Percentiles rank a stretch among this genome's conserved stretches.
Conservation (phyloP, 2,797 vertebrate species). For the Graptemys geographica region DNA sequence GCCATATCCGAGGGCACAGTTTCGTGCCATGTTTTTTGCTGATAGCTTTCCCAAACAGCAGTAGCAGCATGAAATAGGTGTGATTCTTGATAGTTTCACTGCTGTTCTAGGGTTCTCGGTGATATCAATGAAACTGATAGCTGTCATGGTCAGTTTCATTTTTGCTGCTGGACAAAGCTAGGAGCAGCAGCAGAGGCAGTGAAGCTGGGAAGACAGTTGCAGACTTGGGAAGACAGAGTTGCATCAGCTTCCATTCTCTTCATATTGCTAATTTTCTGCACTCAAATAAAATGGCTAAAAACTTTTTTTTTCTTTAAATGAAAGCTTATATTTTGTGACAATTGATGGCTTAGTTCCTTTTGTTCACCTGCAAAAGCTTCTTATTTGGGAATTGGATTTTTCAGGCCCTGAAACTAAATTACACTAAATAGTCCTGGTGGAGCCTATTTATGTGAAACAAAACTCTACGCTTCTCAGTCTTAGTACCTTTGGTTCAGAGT, state of each 20-base stretch:
- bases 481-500: background rate
- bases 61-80: background rate
- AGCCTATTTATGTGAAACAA: background rate
- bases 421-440: background rate
- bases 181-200: background rate
- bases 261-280: slow-evolving; percentile 8
- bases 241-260: background rate
- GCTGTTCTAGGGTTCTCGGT: background rate
- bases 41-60: background rate
- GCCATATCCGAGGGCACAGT: too few relatives aligned
- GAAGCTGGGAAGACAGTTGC: background rate
- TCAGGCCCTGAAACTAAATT: slow-evolving; percentile 15
- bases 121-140: background rate
- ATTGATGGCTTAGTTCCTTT: slow-evolving; percentile 40
- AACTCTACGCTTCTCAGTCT: background rate
- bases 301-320: background rate
- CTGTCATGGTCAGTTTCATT: background rate
- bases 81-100: background rate
- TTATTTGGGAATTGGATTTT: slow-evolving; percentile 3
- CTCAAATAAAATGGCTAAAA: background rate
- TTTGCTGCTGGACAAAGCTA: background rate
- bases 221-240: background rate
- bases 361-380: slow-evolving; percentile 49
- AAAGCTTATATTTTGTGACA: slow-evolving; percentile 18
- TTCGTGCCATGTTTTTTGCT: background rate